Evolutionary conservation across 2,797 vertebrate genomes (phyloP).

Genomic region (Typhlichthys subterraneus): DNA sequence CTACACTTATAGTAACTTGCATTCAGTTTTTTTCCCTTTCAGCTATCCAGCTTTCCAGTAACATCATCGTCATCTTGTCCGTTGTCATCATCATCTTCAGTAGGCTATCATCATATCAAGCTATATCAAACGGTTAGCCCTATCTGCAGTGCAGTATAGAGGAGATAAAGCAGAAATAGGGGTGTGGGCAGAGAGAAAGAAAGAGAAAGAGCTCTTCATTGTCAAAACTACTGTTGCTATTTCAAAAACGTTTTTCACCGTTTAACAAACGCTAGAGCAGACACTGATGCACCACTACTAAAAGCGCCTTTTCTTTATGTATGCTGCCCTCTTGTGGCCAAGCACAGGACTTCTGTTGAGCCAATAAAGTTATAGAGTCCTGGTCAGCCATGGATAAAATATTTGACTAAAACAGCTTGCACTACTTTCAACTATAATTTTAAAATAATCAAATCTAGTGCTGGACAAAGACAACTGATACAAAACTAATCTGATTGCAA

Average conservation of each 20-base stretch:
- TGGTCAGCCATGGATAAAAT: too few relatives aligned
- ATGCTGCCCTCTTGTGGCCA: constrained; percentile 63
- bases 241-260: background rate
- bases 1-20: too few relatives aligned
- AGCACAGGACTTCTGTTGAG: background rate
- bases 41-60: too few relatives aligned
- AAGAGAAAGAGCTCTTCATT: background rate
- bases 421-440: constrained; percentile 28
- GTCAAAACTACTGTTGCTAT: background rate
- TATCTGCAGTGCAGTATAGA: background rate
- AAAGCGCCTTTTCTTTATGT: constrained; percentile 17
- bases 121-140: background rate
- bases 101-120: background rate
- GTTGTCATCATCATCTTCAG: background rate
- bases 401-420: constrained; percentile 49
- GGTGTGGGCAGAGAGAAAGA: background rate
- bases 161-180: background rate
- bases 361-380: background rate
- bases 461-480: too few relatives aligned
- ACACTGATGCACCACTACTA: constrained; percentile 1
- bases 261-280: constrained; percentile 6
- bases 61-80: too few relatives aligned
- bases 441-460: too few relatives aligned
- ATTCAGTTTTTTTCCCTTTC: too few relatives aligned
- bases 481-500: too few relatives aligned